These are phyloP conservation scores for Pygocentrus nattereri DNA, from an alignment of 2,797 vertebrate genomes.

Conservation along the genomic window DNA sequence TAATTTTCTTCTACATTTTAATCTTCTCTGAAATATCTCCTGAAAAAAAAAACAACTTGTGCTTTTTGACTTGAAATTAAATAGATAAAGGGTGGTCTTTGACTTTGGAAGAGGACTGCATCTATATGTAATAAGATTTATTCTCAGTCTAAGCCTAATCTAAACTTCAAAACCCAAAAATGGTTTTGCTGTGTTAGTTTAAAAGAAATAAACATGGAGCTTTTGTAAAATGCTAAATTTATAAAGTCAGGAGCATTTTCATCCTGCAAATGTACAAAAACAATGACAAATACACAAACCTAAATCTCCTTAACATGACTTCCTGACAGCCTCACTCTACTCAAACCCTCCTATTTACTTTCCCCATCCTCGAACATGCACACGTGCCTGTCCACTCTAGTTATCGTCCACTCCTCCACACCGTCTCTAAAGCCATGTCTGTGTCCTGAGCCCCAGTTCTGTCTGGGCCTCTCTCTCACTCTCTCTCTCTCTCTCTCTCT, in stretches of 20 bases:
- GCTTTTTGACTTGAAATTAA: no score
- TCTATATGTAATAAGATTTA: no score
- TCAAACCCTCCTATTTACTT: background rate
- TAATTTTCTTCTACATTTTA: no score
- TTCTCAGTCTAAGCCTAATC: no score
- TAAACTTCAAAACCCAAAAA: no score
- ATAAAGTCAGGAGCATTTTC: background rate
- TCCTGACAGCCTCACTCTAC: background rate
- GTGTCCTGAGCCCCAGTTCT: constrained; percentile 72
- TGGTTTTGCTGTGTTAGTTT: no score
- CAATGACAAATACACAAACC: constrained; percentile 12
- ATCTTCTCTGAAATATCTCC: no score
- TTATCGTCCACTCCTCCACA: constrained; percentile 53
- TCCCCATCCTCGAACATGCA: background rate
- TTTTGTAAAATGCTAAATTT: constrained; percentile 2
- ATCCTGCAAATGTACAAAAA: constrained; percentile 47
- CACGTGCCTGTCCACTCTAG: constrained; percentile 22
- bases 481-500: constrained; percentile 71
- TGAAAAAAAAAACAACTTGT: no score
- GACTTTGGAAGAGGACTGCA: no score
- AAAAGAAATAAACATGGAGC: no score
- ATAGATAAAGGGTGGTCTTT: no score
- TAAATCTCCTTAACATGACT: no score
- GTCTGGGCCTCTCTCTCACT: constrained; percentile 72
- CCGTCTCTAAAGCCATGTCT: constrained; percentile 54